Evolutionary conservation across 2,888 invertebrate genomes (phyloP).

Genomic region (Cantharis rufa): DNA sequence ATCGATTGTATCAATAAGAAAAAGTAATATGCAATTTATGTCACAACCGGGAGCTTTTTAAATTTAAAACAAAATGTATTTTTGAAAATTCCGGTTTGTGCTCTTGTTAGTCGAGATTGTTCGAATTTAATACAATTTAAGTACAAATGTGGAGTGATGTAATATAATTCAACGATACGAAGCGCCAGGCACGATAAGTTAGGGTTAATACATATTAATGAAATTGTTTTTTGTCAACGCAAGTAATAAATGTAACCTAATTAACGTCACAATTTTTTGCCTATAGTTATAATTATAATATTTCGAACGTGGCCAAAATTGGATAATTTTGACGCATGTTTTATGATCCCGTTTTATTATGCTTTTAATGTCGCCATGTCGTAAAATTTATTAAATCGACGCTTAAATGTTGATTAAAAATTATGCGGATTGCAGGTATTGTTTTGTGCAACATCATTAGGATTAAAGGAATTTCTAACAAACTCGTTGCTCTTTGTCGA

Average conservation of each 20-base stretch:
- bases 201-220: not conserved
- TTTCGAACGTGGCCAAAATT: not conserved
- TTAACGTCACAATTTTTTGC: not conserved
- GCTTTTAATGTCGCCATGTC: not conserved
- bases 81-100: constrained; percentile 15
- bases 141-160: not conserved
- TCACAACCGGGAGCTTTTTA: not conserved
- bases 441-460: not conserved
- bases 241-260: not conserved
- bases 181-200: not conserved
- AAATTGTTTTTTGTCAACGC: not conserved
- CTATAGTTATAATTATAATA: too few species aligned
- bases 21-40: constrained; percentile 27
- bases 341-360: not conserved
- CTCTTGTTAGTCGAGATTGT: not conserved
- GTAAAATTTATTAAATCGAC: not conserved
- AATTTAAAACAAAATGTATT: constrained; percentile 9
- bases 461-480: not conserved
- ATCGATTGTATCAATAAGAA: constrained; percentile 22
- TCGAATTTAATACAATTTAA: not conserved
- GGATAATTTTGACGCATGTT: not conserved
- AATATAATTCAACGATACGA: not conserved
- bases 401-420: not conserved
- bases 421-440: not conserved
- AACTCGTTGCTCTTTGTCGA: not conserved